A percentile compares a stretch with the other conserved stretches of the same genome.
phyloP scores from a whole-genome alignment of 1,140 invertebrate genomes.

The Chymomyza costata region DNA sequence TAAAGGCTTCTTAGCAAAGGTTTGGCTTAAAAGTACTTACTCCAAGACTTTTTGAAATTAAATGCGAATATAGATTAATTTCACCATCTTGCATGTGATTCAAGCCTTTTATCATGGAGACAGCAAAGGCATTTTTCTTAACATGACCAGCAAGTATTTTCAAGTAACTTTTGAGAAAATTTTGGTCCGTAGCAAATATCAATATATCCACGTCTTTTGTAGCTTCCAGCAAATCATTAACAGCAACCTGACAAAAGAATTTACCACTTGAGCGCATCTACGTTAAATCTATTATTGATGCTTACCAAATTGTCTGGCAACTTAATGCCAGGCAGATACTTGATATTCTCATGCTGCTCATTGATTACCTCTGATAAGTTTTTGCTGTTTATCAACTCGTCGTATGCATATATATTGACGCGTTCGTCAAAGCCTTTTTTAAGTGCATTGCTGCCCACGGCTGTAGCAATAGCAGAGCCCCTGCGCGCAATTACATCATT shows the following conservation, averaged over 20 bases:
- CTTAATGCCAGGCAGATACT: constrained; percentile 51
- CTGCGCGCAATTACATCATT: constrained; percentile 15
- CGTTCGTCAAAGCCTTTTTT: constrained; percentile 24
- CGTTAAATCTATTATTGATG: neutral
- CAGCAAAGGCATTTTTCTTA: constrained; percentile 90
- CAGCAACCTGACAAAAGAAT: constrained; percentile 85
- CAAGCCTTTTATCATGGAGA: constrained; percentile 98
- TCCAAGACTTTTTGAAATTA: constrained; percentile 78
- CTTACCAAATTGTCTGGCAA: constrained; percentile 48
- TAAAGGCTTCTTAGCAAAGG: too few relatives aligned
- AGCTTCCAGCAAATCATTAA: constrained; percentile 92
- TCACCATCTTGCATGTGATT: constrained; percentile 89
- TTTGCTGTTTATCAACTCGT: constrained; percentile 35
- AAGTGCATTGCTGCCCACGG: constrained; percentile 40
- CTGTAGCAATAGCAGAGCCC: constrained; percentile 54
- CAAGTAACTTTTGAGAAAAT: constrained; percentile 92
- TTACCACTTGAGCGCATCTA: neutral
- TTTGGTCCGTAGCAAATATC: constrained; percentile 98
- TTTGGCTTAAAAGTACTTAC: too few relatives aligned
- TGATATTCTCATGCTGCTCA: constrained; percentile 49
- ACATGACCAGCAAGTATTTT: constrained; percentile 89
- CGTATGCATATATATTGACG: constrained; percentile 51
- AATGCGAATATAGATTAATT: constrained; percentile 94
- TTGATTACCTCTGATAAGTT: constrained; percentile 48
- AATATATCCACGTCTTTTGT: constrained; percentile 94